These are phyloP conservation scores for Chloebia gouldiae DNA, from an alignment of 2,113 vertebrate genomes.

Conservation along the genomic window DNA sequence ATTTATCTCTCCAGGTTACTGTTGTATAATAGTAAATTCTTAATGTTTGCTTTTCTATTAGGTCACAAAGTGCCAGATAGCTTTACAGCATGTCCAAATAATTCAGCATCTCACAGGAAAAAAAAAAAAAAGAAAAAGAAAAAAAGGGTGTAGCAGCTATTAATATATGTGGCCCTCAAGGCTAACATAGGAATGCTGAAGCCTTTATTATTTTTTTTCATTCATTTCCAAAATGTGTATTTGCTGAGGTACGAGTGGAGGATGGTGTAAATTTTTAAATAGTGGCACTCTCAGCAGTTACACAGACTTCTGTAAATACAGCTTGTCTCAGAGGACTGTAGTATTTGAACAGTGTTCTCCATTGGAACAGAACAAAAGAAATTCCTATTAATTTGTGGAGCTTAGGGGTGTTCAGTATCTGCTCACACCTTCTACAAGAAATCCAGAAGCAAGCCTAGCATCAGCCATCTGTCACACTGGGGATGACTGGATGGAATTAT, in stretches of 20 bases:
- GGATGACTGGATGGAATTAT: neutral
- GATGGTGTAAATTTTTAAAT: neutral
- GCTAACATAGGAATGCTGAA: neutral
- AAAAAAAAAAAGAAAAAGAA: neutral
- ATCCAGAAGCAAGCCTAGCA: neutral
- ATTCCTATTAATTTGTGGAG: neutral
- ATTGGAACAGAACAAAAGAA: neutral
- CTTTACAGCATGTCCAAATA: neutral
- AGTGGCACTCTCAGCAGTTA: neutral
- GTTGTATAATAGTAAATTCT: conserved; percentile 15
- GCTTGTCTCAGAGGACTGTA: neutral
- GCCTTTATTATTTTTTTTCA: neutral
- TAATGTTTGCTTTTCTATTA: conserved; percentile 17
- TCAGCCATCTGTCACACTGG: neutral
- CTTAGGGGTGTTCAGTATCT: neutral
- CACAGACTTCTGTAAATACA: neutral
- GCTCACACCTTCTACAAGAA: neutral
- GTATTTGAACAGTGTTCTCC: neutral
- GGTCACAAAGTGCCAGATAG: neutral
- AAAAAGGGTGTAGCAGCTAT: neutral
- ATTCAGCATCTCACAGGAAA: neutral
- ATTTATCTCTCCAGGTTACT: conserved; percentile 17
- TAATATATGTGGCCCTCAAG: neutral
- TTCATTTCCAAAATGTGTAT: neutral
- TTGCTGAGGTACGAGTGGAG: neutral